Evolutionary conservation across 2,888 invertebrate genomes (phyloP).

Genomic region (Pyrocoelia pectoralis): DNA sequence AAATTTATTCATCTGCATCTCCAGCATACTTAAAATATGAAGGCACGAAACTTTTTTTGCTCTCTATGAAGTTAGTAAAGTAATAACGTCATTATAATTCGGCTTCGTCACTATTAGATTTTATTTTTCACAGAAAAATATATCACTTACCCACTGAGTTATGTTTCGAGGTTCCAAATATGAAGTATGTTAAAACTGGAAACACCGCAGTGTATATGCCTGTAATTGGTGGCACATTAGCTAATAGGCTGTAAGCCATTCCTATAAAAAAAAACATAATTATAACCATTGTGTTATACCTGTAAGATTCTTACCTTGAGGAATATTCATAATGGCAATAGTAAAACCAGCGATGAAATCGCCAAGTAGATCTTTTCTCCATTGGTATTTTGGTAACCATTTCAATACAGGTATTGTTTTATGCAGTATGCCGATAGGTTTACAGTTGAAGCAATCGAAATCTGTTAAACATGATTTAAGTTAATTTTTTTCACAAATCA

Average conservation of each 20-base stretch:
- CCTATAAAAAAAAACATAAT: too few relatives aligned
- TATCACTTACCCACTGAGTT: slow-evolving; percentile 56
- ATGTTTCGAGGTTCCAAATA: slow-evolving; percentile 58
- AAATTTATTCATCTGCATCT: too few relatives aligned
- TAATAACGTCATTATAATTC: too few relatives aligned
- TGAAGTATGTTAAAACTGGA: slow-evolving; percentile 60
- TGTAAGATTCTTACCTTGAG: slow-evolving; percentile 79
- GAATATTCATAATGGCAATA: slow-evolving; percentile 86
- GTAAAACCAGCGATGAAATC: slow-evolving; percentile 85
- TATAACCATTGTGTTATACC: too few relatives aligned
- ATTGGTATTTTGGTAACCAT: slow-evolving; percentile 71
- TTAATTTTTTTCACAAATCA: too few relatives aligned
- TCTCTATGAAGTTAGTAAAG: too few relatives aligned
- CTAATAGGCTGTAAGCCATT: slow-evolving; percentile 65
- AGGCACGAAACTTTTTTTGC: too few relatives aligned
- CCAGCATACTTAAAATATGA: too few relatives aligned
- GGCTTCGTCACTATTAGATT: too few relatives aligned
- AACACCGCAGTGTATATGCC: slow-evolving; percentile 67
- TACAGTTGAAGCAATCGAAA: slow-evolving; percentile 27
- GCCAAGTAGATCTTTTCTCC: slow-evolving; percentile 67
- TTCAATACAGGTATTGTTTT: slow-evolving; percentile 64
- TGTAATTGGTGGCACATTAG: slow-evolving; percentile 63
- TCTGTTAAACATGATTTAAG: slow-evolving; percentile 29
- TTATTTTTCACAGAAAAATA: too few relatives aligned
- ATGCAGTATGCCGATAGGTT: slow-evolving; percentile 38